Evolutionary conservation across 2,888 invertebrate genomes (phyloP), one percentile per base, ranked within the genome.

Genomic region (Leptinotarsa tumamoca): DNA sequence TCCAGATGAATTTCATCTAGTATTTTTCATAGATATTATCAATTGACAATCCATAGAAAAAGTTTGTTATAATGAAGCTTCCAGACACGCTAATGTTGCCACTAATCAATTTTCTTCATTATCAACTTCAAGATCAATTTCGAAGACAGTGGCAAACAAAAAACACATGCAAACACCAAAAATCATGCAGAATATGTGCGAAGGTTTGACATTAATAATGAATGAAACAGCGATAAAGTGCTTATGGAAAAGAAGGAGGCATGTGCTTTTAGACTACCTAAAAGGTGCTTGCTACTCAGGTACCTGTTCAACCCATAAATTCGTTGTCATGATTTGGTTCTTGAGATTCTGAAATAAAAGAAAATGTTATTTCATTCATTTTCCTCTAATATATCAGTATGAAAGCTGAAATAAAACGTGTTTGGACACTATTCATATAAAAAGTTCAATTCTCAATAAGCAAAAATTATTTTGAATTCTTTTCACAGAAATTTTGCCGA

Each of bases 241-340:
- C 43, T 61, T 43, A 51, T 33, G 56, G 72, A 56, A 27, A 61
- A 61, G 54, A 70, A 49, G 50, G 4, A 68, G 50, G 43, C 68
- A 58, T 68, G 73, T 73, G 27, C 67, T 54, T 63, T 18, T 51
- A 68, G 61, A 49, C 51, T 61, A 72, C 67, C 67, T 67, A 72
- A 72, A 50, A 43, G 73, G 56, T 27, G 52, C 56, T 23, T 21
- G 18, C 69, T 76, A 70, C 67, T 68, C 69, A 71, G 54, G 69
- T 89, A 94, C 94, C 91, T 94, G 94, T 89, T 96, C 95, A 83
- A 97, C 95, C 97, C 97, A 97, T 72, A 97, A 92, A 88, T 97
- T 97, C 71, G 97, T 96, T 81, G 96, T 97, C 96, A 97, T 96
- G 87, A 97, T 97, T 91, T 97, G 97, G 89, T 97, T 96, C 90